Conservation (phyloP, 2,888 invertebrate genomes). For the Dryocosmus kuriphilus region DNA sequence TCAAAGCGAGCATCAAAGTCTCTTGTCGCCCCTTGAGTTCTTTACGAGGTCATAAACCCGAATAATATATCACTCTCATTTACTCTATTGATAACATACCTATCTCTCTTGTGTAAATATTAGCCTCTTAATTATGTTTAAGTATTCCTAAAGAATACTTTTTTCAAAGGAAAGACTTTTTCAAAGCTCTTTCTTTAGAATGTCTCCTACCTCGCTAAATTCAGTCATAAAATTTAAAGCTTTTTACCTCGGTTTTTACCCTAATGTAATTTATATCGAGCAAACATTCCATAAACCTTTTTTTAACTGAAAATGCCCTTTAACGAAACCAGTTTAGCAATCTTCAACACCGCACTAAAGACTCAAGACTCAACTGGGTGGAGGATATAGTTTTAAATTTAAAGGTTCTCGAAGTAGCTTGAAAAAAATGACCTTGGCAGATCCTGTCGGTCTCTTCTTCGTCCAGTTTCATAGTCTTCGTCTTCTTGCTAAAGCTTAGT, state of each 20-base stretch:
- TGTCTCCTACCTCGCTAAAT: constrained; percentile 11
- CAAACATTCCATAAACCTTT: constrained; percentile 30
- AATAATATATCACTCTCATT: constrained; percentile 26
- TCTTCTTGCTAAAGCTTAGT: constrained; percentile 29
- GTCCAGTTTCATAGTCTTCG: constrained; percentile 29
- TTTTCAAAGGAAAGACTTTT: neutral
- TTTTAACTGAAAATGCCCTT: constrained; percentile 38
- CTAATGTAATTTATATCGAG: constrained; percentile 39
- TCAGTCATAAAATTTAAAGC: constrained; percentile 38
- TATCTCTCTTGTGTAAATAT: constrained; percentile 2
- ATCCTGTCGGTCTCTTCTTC: constrained; percentile 36
- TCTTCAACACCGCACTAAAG: constrained; percentile 9
- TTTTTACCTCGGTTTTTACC: constrained; percentile 30
- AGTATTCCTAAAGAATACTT: neutral
- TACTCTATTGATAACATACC: constrained; percentile 15
- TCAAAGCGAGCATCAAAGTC: constrained; percentile 17
- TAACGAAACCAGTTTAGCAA: constrained; percentile 40
- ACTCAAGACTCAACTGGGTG: constrained; percentile 18
- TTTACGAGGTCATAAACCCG: constrained; percentile 25
- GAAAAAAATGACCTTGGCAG: constrained; percentile 35
- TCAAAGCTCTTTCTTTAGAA: neutral
- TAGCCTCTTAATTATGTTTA: constrained; percentile 24
- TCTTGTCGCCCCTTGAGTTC: constrained; percentile 10
- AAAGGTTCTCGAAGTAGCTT: constrained; percentile 35
- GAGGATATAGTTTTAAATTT: constrained; percentile 38